A percentile compares a stretch with the other conserved stretches of the same genome.
Conservation (phyloP, 64 coral and sea anemone species). For the Montipora efflorescens region DNA sequence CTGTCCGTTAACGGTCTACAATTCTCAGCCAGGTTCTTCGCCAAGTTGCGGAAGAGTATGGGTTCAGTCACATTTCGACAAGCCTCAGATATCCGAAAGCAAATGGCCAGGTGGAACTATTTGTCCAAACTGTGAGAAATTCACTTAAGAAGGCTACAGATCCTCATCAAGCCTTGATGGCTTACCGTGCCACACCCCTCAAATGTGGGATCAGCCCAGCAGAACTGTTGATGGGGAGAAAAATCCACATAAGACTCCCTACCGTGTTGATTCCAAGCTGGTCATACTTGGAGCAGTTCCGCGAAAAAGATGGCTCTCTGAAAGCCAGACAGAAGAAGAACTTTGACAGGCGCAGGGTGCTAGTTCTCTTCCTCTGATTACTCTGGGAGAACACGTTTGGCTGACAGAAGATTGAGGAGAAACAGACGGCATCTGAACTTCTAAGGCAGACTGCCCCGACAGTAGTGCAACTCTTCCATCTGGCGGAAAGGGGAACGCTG, state of each 20-base stretch:
- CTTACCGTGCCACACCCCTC: constrained; percentile 56
- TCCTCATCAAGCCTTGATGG: constrained; percentile 48
- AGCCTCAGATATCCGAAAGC: too few species aligned
- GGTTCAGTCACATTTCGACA: constrained; percentile 24
- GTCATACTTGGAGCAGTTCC: constrained; percentile 53
- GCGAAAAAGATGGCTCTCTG: constrained; percentile 55
- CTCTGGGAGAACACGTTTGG: constrained; percentile 7
- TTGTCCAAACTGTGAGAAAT: too few species aligned
- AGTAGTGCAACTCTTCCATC: background rate
- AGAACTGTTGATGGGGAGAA: constrained; percentile 62
- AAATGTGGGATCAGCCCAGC: constrained; percentile 46
- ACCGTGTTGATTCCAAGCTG: constrained; percentile 52
- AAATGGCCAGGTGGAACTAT: too few species aligned
- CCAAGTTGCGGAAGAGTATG: constrained; percentile 53
- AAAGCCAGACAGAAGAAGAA: constrained; percentile 57
- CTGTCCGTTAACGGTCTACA: too few species aligned
- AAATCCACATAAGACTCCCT: constrained; percentile 56
- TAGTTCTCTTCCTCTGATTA: background rate
- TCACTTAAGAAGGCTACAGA: background rate
- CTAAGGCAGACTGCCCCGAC: background rate
- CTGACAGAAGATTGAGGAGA: background rate
- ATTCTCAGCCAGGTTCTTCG: background rate
- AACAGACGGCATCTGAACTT: constrained; percentile 28
- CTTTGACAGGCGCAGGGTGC: constrained; percentile 17
- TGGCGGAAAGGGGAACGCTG: background rate